Base-by-base conservation (phyloP, 2,888 invertebrate species). In the Geophilus truncorum region DNA sequence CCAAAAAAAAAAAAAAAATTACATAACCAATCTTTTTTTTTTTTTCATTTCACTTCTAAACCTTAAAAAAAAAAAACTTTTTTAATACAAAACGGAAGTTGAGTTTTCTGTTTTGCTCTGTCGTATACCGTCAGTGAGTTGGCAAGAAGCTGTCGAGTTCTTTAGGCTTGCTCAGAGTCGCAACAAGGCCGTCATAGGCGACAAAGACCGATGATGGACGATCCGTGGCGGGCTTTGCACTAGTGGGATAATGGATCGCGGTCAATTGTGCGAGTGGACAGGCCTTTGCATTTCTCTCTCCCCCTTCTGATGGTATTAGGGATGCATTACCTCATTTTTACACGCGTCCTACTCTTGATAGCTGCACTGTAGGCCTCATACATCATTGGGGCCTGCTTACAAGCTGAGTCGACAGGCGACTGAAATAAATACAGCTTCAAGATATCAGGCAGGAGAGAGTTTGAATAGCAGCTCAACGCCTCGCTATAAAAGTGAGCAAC, bases 281-380 rank as follows among this genome's bases (percentile, higher is more conserved):
- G 45, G 45, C 78, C 28, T 78, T 78, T 78, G 36, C 40, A 36
- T 78, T 40, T 40, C 78, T 77, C 36, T 75, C 78, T n/a, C 78
- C 78, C n/a, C 40, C 40, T 23, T 78, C 45, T 78, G 45, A 36
- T 34, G 78, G 78, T 57, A 79, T 79, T 79, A 79, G 57, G 62
- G 79, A 30, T 79, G 79, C 79, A 79, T 79, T 79, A 79, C 79
- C 79, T 79, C 79, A 79, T 79, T 79, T 79, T 79, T 62, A 79
- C 79, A 79, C 79, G 79, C 79, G 79, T 79, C 45, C 62, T 79
- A 70, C 79, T 79, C 79, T 51, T 79, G 45, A 79, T 57, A 79
- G 79, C 79, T 51, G 45, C 57, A 79, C 79, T 79, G 62, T 28
- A 79, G 78, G 40, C 77, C 77, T 77, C 77, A 77, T 77, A 77